Percentiles rank a stretch among this genome's conserved stretches.
These are phyloP conservation scores for Pluvialis apricaria DNA, from an alignment of 2,113 vertebrate species.

Conservation along the genomic window DNA sequence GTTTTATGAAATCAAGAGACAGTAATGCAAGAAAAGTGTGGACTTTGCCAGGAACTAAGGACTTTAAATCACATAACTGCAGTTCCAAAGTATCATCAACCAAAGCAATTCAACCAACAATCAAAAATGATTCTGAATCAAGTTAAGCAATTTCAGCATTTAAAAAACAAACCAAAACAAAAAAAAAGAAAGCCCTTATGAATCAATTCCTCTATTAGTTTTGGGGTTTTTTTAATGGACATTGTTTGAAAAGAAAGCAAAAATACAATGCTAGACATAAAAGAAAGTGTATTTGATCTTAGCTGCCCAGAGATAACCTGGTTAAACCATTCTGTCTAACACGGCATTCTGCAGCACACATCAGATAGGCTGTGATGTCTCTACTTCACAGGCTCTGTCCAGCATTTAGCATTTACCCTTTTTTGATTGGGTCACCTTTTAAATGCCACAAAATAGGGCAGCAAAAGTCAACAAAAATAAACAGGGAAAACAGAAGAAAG, in stretches of 20 bases:
- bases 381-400: conserved; percentile 71
- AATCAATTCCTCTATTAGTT: conserved; percentile 30
- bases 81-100: conserved; percentile 48
- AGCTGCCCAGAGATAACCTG: conserved; percentile 68
- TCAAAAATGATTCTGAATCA: conserved; percentile 54
- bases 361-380: conserved; percentile 73
- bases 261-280: conserved; percentile 64
- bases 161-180: background rate
- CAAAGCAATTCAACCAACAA: conserved; percentile 49
- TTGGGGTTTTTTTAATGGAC: conserved; percentile 34
- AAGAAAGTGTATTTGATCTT: conserved; percentile 74
- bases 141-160: conserved; percentile 32
- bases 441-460: conserved; percentile 89
- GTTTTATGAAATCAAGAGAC: conserved; percentile 33
- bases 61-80: conserved; percentile 46
- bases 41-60: conserved; percentile 32
- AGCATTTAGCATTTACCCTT: conserved; percentile 80
- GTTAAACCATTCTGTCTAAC: conserved; percentile 66
- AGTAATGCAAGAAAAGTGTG: background rate
- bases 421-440: conserved; percentile 81
- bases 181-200: background rate
- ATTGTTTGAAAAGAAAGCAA: conserved; percentile 64
- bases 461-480: conserved; percentile 86
- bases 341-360: conserved; percentile 55
- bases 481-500: conserved; percentile 80